phyloP scores from a whole-genome alignment of 2,797 vertebrate genomes.

The Neosalanx taihuensis region DNA sequence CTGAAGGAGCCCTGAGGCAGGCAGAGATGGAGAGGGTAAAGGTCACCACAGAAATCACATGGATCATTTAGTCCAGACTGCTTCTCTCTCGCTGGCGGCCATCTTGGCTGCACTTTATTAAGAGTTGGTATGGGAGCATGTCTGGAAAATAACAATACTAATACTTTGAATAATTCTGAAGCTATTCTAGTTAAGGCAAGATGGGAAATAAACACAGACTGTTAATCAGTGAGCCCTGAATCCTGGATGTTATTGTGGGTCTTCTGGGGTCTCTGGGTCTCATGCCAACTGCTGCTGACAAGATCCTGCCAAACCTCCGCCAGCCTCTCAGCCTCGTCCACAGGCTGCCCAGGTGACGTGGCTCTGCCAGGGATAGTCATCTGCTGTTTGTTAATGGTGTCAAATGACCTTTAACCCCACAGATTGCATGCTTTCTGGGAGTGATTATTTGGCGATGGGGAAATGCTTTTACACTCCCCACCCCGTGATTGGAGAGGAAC shows the following conservation, averaged over 20 bases:
- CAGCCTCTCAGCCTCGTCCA: slow-evolving; percentile 16
- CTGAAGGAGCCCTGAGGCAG: slow-evolving; percentile 5
- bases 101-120: slow-evolving; percentile 8
- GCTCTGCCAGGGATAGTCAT: slow-evolving; percentile 27
- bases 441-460: slow-evolving; percentile 57
- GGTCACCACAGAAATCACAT: slow-evolving; percentile 11
- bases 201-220: too few relatives aligned
- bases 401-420: slow-evolving; percentile 47
- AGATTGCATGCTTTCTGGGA: slow-evolving; percentile 59
- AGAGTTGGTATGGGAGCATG: too few relatives aligned
- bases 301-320: neutral
- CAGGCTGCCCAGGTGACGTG: slow-evolving; percentile 18
- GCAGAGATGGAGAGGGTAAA: slow-evolving; percentile 17
- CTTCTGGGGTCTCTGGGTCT: too few relatives aligned
- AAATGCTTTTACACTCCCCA: slow-evolving; percentile 47
- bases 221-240: too few relatives aligned
- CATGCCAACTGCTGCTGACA: neutral
- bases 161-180: too few relatives aligned
- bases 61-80: slow-evolving; percentile 22
- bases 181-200: too few relatives aligned
- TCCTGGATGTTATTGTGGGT: too few relatives aligned
- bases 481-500: slow-evolving; percentile 44
- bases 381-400: slow-evolving; percentile 51
- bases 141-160: too few relatives aligned
- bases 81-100: slow-evolving; percentile 17